Evolutionary conservation across 2,888 invertebrate species (phyloP), one percentile per base, ranked within the genome.

Genomic region (Hybos culiciformis): DNA sequence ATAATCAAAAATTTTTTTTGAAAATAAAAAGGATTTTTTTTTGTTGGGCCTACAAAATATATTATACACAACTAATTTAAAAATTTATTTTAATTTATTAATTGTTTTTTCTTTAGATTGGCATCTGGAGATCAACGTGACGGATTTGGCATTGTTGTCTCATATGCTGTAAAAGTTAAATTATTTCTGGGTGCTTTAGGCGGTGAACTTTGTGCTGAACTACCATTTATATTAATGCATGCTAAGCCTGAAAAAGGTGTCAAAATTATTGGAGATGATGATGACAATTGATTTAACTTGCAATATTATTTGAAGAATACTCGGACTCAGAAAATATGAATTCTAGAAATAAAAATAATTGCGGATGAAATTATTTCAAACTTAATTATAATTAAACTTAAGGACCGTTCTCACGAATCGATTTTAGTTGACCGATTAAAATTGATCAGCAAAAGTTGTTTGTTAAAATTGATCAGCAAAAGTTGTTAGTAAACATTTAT

Each of bases 151-250:
- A 93, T 94, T 56, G 83, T 94, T 52, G 92, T 96, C 11, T 92
- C 91, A 32, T 96, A 96, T 72, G 86, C 86, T 44, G 88, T 88
- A 31, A 94, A 93, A 70, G 90, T 93, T 41, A 91, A 93, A 68
- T 73, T 96, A 40, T 91, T 90, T 65, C 74, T 96, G 51, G 93
- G 90, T 17, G 90, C 93, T 38, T 72, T 94, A 51, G 90, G 87
- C 46, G 93, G 94, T 5, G 93, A 94, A 69, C 69, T 96, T 37
- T 78, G 84, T 21, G 92, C 93, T 4, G 91, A 91, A 66, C 68
- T 92, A 58, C 92, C 92, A 33, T 88, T 92, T 68, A 83, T 91
- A 50, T 70, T 92, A 51, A 91, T 91, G 81, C 88, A 90, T 62
- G 86, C 88, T 36, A 88, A 87, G 36, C 32, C 32, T 32, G 32